These are phyloP conservation scores for Melanchra persicariae DNA, from an alignment of 2,888 invertebrate genomes.

Conservation along the genomic window DNA sequence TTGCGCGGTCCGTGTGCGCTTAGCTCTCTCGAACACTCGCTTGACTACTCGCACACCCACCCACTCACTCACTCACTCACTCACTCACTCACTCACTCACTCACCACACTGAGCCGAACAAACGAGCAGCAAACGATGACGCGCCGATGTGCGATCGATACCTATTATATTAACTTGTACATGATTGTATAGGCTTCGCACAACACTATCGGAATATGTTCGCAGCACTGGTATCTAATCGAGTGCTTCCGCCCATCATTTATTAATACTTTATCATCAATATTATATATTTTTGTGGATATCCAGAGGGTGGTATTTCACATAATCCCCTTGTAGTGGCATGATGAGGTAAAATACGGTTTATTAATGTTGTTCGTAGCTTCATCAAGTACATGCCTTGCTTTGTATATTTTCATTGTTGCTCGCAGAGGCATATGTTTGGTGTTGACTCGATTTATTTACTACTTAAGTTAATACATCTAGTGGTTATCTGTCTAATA, in stretches of 20 bases:
- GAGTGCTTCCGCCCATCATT: constrained; percentile 55
- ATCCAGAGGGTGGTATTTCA: constrained; percentile 88
- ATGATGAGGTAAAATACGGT: constrained; percentile 80
- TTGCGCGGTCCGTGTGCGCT: constrained; percentile 56
- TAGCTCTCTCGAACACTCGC: constrained; percentile 51
- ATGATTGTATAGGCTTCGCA: constrained; percentile 56
- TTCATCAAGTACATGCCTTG: constrained; percentile 74
- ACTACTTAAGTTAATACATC: constrained; percentile 70
- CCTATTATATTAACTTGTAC: constrained; percentile 30
- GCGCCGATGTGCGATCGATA: constrained; percentile 55
- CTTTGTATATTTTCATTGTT: constrained; percentile 42
- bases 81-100: constrained; percentile 55
- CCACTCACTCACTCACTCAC: constrained; percentile 56
- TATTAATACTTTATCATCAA: constrained; percentile 45
- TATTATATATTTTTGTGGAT: constrained; percentile 45
- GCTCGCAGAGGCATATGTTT: constrained; percentile 66
- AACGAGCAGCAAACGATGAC: constrained; percentile 84
- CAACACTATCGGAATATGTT: constrained; percentile 59
- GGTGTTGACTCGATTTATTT: constrained; percentile 67
- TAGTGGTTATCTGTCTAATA: constrained; percentile 80
- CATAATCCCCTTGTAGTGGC: constrained; percentile 86
- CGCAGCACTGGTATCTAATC: constrained; percentile 61
- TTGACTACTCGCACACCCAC: constrained; percentile 28
- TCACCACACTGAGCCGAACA: constrained; percentile 57
- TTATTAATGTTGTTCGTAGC: constrained; percentile 72